A percentile compares a stretch with the other conserved stretches of the same genome.
phyloP scores from a whole-genome alignment of 1,140 invertebrate species.

The Macrocentrus cingulum region DNA sequence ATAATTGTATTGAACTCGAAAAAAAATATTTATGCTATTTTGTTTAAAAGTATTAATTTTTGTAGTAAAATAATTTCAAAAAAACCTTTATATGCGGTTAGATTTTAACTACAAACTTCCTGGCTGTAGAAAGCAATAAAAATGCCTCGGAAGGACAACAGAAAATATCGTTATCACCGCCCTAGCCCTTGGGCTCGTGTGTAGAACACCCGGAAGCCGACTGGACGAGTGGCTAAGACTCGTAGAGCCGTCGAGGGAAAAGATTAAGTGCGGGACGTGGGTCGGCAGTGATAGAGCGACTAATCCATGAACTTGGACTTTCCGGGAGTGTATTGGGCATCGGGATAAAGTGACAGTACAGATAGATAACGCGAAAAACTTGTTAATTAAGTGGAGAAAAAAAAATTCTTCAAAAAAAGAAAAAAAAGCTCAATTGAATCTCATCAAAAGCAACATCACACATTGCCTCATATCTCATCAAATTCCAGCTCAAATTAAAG shows the following conservation, averaged over 20 bases:
- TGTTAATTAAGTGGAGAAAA: slow-evolving; percentile 50
- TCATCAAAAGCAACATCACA: too few species aligned
- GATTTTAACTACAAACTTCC: slow-evolving; percentile 2
- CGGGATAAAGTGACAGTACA: slow-evolving; percentile 49
- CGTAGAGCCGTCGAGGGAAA: slow-evolving; percentile 28
- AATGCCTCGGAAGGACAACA: slow-evolving; percentile 16
- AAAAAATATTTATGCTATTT: too few species aligned
- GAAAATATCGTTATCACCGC: slow-evolving; percentile 16
- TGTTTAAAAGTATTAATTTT: too few species aligned
- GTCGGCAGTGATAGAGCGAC: slow-evolving; percentile 51
- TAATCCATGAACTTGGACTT: slow-evolving; percentile 49
- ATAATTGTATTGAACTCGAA: too few species aligned
- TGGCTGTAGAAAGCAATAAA: slow-evolving; percentile 11
- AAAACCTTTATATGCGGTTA: too few species aligned
- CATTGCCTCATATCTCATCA: too few species aligned
- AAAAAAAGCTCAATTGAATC: too few species aligned
- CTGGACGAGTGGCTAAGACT: slow-evolving; percentile 2
- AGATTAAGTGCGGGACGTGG: slow-evolving; percentile 49
- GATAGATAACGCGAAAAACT: slow-evolving; percentile 49
- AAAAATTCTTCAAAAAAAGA: too few species aligned
- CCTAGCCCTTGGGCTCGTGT: slow-evolving; percentile 10
- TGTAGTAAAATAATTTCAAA: too few species aligned
- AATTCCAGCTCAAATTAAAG: not conserved
- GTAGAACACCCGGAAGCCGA: slow-evolving; percentile 12
- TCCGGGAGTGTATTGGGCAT: slow-evolving; percentile 15